Evolutionary conservation across 2,888 invertebrate species (phyloP).

Genomic region (Scaptomyza cyrtandrae): DNA sequence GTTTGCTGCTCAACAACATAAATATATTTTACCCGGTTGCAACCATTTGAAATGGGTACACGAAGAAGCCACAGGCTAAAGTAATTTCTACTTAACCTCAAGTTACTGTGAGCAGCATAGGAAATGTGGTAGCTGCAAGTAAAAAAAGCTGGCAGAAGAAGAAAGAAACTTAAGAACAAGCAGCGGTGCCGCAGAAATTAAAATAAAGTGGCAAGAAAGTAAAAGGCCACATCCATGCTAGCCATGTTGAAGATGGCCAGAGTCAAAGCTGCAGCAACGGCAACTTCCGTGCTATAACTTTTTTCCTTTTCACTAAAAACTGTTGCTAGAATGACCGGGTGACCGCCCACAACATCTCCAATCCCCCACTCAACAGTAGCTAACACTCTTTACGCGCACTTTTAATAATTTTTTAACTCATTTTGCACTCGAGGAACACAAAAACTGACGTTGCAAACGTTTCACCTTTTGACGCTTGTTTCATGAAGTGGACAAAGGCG

Average conservation of each 20-base stretch:
- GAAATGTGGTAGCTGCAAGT: constrained; percentile 47
- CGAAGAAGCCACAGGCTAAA: constrained; percentile 59
- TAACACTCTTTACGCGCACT: constrained; percentile 17
- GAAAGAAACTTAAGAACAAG: constrained; percentile 52
- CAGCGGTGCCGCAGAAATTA: constrained; percentile 64
- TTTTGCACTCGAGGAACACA: constrained; percentile 70
- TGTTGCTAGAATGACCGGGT: constrained; percentile 50
- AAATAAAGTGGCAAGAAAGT: constrained; percentile 79
- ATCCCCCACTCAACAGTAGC: not conserved
- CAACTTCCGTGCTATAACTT: constrained; percentile 56
- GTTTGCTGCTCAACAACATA: not conserved
- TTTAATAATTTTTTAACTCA: constrained; percentile 77
- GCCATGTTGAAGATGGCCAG: constrained; percentile 69
- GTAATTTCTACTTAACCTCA: constrained; percentile 73
- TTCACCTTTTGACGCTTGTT: constrained; percentile 59
- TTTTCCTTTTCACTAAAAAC: constrained; percentile 10
- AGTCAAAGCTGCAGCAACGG: constrained; percentile 30
- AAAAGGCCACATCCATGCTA: constrained; percentile 45
- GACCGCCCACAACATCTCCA: constrained; percentile 18
- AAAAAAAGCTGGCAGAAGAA: constrained; percentile 16
- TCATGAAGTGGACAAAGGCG: constrained; percentile 52
- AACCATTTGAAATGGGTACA: constrained; percentile 2
- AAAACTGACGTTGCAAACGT: constrained; percentile 40
- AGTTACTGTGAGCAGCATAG: constrained; percentile 49
- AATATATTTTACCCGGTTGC: not conserved